These are phyloP conservation scores for Seira ritae DNA, from an alignment of 2,888 invertebrate species.

Conservation along the genomic window DNA sequence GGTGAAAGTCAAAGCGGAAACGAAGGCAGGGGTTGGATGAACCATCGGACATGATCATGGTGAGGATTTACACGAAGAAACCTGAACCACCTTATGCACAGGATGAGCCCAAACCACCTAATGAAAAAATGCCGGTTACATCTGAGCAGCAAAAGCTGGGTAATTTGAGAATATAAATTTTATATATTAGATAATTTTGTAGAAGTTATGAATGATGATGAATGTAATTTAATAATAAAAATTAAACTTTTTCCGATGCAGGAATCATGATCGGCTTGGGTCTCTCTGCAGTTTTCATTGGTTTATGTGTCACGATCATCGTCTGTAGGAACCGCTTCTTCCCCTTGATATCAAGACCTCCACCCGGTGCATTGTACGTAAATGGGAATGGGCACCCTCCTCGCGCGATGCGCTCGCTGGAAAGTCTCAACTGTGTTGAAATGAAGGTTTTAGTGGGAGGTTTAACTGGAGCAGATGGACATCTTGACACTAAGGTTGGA, in stretches of 20 bases:
- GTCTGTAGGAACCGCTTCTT: constrained; percentile 70
- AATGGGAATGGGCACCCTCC: constrained; percentile 70
- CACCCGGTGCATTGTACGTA: constrained; percentile 59
- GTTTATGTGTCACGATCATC: constrained; percentile 68
- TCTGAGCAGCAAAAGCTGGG: constrained; percentile 57
- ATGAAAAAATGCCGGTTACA: not conserved
- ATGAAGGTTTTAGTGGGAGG: constrained; percentile 69
- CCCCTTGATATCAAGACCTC: constrained; percentile 61
- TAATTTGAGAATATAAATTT: constrained; percentile 8
- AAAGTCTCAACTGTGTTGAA: constrained; percentile 69
- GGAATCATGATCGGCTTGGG: constrained; percentile 66
- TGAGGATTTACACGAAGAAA: constrained; percentile 58
- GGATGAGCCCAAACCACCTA: constrained; percentile 29
- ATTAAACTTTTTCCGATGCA: constrained; percentile 27
- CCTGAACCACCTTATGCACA: constrained; percentile 31
- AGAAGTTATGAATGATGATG: no score
- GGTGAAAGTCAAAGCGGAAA: constrained; percentile 69
- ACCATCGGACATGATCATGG: constrained; percentile 51
- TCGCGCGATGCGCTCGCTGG: constrained; percentile 66
- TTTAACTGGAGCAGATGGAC: constrained; percentile 59
- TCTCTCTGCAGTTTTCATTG: constrained; percentile 65
- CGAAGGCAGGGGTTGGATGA: constrained; percentile 67
- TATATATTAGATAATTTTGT: not conserved
- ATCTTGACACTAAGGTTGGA: constrained; percentile 69
- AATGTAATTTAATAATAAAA: no score